A percentile compares a stretch with the other conserved stretches of the same genome.
Evolutionary conservation across 2,797 vertebrate species (phyloP).

Genomic region (Paramormyrops hopkinsi): DNA sequence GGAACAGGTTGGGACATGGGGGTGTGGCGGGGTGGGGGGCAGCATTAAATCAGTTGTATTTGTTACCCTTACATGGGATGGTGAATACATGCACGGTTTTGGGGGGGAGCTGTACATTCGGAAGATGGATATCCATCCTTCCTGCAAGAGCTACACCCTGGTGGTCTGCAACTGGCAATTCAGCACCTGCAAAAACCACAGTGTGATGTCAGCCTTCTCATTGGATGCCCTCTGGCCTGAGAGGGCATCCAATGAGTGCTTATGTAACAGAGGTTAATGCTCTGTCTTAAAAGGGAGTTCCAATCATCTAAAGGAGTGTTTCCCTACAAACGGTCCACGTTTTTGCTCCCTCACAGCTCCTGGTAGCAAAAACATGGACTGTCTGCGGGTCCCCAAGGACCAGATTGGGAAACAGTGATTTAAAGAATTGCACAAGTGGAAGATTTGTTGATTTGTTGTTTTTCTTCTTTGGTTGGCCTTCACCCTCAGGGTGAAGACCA

Average conservation of each 20-base stretch:
- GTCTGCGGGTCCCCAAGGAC: background rate
- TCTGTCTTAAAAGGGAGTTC: background rate
- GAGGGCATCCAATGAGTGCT: background rate
- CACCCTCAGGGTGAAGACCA: constrained; percentile 74
- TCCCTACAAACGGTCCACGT: background rate
- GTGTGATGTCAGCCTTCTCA: background rate
- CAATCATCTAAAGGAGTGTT: background rate
- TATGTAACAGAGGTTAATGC: background rate
- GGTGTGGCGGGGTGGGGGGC: background rate
- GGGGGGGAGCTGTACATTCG: background rate
- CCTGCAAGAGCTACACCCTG: background rate
- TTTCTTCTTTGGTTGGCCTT: background rate
- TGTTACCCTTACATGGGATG: background rate
- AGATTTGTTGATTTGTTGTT: background rate
- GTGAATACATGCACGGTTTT: background rate
- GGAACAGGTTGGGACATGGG: background rate
- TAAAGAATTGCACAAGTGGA: background rate
- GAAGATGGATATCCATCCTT: background rate
- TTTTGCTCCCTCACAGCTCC: background rate
- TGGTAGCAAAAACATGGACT: background rate
- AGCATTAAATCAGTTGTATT: background rate
- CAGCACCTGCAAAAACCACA: background rate
- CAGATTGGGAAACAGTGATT: background rate
- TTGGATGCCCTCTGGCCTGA: background rate
- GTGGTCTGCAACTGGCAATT: background rate